Evolutionary conservation across 2,113 vertebrate genomes (phyloP).

Genomic region (Embiotoca jacksoni): DNA sequence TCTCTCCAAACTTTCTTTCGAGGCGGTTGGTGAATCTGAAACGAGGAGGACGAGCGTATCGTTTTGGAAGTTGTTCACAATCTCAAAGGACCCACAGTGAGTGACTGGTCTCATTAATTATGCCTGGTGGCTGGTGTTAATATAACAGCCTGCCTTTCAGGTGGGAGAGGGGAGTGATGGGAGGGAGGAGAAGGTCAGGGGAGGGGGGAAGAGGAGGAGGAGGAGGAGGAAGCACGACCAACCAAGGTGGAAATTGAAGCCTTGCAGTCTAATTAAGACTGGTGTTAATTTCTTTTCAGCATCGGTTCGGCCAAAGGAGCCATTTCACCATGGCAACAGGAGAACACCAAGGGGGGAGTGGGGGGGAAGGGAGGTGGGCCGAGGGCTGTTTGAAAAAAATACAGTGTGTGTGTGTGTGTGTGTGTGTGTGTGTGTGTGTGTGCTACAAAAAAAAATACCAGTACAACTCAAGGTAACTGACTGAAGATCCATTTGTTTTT

Average conservation of each 20-base stretch:
- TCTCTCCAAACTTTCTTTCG: no score
- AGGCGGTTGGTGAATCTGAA: no score
- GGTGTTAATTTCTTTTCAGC: slow-evolving; percentile 77
- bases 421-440: no score
- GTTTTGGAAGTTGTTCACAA: neutral
- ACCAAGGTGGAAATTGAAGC: slow-evolving; percentile 62
- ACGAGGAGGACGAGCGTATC: no score
- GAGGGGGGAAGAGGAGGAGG: slow-evolving; percentile 25
- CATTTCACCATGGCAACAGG: slow-evolving; percentile 77
- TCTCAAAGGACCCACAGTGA: slow-evolving; percentile 20
- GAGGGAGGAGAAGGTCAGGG: slow-evolving; percentile 41
- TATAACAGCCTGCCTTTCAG: slow-evolving; percentile 38
- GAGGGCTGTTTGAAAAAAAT: no score
- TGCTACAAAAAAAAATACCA: slow-evolving; percentile 1
- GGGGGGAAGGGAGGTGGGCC: slow-evolving; percentile 7
- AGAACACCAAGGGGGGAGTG: slow-evolving; percentile 28
- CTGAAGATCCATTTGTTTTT: neutral
- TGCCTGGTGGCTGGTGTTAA: slow-evolving; percentile 59
- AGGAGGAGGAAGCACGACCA: slow-evolving; percentile 33
- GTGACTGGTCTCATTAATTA: slow-evolving; percentile 56
- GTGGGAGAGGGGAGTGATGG: slow-evolving; percentile 20
- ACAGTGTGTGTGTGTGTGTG: no score
- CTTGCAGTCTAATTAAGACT: slow-evolving; percentile 78
- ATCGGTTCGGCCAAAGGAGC: slow-evolving; percentile 40
- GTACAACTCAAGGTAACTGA: slow-evolving; percentile 8